phyloP scores from a whole-genome alignment of 2,797 vertebrate species.

The Iguana delicatissima region DNA sequence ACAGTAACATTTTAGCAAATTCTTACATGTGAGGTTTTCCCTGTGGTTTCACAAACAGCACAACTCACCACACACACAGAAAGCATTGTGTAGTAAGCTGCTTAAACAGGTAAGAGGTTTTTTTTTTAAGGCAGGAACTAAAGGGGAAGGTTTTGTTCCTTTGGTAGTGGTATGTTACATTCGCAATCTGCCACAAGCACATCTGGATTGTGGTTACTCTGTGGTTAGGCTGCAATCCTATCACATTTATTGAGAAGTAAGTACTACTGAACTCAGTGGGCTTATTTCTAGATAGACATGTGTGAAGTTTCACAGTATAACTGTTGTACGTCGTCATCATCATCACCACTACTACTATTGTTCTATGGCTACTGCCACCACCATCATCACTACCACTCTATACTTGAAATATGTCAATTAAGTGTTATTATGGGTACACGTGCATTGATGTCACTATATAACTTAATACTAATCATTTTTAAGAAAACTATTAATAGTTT shows the following conservation, averaged over 20 bases:
- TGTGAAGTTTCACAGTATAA: background rate
- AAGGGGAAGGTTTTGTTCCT: background rate
- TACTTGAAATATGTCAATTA: background rate
- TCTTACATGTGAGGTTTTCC: background rate
- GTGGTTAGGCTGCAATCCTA: background rate
- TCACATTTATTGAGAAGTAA: too few relatives aligned
- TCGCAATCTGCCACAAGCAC: background rate
- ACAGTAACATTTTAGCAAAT: slow-evolving; percentile 1
- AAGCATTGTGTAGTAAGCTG: background rate
- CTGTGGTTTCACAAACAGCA: background rate
- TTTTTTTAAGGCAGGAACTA: background rate
- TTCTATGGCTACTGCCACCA: too few relatives aligned
- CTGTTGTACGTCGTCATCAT: background rate
- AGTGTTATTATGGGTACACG: background rate
- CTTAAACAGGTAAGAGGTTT: background rate
- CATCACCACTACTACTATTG: too few relatives aligned
- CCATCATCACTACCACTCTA: too few relatives aligned
- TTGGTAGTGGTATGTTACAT: background rate
- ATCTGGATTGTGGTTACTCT: background rate
- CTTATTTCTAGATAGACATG: background rate
- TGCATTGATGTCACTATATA: too few relatives aligned
- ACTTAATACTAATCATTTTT: background rate
- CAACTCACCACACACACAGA: background rate
- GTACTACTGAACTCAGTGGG: background rate
- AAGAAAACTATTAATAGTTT: background rate